A percentile compares a stretch with the other conserved stretches of the same genome.
Conservation (phyloP, 2,888 invertebrate genomes). For the Leucania comma region DNA sequence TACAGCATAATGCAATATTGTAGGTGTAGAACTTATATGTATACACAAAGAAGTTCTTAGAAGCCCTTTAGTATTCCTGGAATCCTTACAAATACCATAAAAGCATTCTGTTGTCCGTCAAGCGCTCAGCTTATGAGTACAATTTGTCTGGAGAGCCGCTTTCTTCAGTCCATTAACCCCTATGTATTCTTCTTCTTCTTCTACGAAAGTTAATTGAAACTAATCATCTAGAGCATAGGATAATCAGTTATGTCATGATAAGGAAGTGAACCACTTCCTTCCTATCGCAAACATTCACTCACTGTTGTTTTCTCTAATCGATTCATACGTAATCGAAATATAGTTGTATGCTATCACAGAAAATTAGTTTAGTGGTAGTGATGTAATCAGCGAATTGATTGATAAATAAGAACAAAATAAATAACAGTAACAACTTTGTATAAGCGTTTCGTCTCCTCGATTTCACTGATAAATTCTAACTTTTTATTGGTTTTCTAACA, state of each 20-base stretch:
- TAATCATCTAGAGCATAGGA: slow-evolving; percentile 41
- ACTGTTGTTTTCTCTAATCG: slow-evolving; percentile 51
- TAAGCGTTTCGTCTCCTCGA: not conserved
- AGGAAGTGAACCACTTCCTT: slow-evolving; percentile 51
- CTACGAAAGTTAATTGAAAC: slow-evolving; percentile 40
- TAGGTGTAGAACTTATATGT: not conserved
- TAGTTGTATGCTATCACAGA: slow-evolving; percentile 38
- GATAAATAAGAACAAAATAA: not conserved
- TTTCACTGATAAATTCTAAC: not conserved
- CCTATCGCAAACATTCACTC: slow-evolving; percentile 42
- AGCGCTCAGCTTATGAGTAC: slow-evolving; percentile 12
- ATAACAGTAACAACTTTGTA: not conserved
- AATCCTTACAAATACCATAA: slow-evolving; percentile 52
- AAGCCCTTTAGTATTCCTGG: slow-evolving; percentile 45
- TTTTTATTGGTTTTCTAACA: slow-evolving; percentile 5
- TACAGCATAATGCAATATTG: not conserved
- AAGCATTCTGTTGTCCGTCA: slow-evolving; percentile 30
- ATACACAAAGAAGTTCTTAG: slow-evolving; percentile 24
- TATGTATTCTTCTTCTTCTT: too few species aligned
- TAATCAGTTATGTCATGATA: slow-evolving; percentile 57
- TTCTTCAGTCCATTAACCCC: slow-evolving; percentile 34
- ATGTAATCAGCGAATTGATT: slow-evolving; percentile 52
- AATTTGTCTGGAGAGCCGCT: slow-evolving; percentile 3
- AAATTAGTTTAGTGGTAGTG: slow-evolving; percentile 41
- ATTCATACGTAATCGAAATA: slow-evolving; percentile 63